Base-by-base conservation (phyloP, 2,888 invertebrate genomes). In the Flexamia atlantica region DNA sequence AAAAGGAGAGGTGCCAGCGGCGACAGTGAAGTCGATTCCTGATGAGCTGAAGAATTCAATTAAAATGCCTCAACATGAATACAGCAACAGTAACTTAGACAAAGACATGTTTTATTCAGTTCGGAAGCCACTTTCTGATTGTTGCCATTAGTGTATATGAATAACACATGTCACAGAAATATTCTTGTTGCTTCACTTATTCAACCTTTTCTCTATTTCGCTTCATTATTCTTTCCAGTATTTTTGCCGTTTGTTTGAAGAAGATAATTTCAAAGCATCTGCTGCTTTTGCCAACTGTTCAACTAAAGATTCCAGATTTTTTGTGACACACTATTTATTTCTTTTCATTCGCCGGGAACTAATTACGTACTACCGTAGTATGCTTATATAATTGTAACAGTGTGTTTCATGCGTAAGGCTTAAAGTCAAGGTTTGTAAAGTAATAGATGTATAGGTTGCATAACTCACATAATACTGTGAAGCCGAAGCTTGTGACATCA, bases 41-140 rank as follows among this genome's bases (percentile, higher is more conserved):
- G 64, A 64, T 64, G 64, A 64, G 64, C 64, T 28, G 64, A 64
- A 64, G 64, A 25, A 64, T 64, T 64, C 64, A 64, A 64, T 64
- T 64, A 64, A 64, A 64, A 64, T 64, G 64, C 64, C 64, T 64
- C 64, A 64, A 64, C 64, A 64, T 64, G 64, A 64, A 64, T 64
- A 28, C 64, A 28, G 64, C 64, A 17, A 64, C 64, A 23, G 46
- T 57, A 64, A 64, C 28, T 64, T 64, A 64, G 64, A 64, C 64
- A 64, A 64, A 64, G 64, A 64, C 64, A 64, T 64, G 64, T 64
- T 64, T 64, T 64, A 64, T 64, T 64, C 64, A 64, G 64, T 64
- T 64, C 64, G 64, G 64, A 64, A 64, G 64, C 64, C 64, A 64
- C 64, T 64, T 64, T 64, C 64, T 28, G 64, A 64, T 64, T 64